phyloP scores from a whole-genome alignment of 2,113 vertebrate genomes.

The Dolichallabes microphthalmus region DNA sequence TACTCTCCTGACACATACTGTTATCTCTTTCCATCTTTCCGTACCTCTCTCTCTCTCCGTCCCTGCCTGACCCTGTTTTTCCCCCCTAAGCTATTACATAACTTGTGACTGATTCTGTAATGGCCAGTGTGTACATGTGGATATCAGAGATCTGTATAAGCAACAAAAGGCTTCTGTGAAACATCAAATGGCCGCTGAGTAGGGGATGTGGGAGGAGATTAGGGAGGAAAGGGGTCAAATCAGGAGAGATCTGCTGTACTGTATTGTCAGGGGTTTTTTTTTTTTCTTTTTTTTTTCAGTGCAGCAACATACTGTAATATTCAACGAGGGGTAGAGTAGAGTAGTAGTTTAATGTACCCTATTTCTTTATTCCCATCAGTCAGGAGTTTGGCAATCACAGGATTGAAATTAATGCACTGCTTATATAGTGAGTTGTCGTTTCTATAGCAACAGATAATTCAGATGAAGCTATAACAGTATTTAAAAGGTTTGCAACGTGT shows the following conservation, averaged over 20 bases:
- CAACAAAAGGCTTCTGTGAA: constrained; percentile 33
- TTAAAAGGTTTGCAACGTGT: not conserved
- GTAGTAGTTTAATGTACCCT: not conserved
- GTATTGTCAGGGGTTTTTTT: not conserved
- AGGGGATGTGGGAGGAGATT: constrained; percentile 17
- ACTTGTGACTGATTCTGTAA: constrained; percentile 63
- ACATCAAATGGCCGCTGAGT: constrained; percentile 35
- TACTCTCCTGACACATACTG: not conserved
- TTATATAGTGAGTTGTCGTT: not conserved
- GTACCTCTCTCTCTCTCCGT: constrained; percentile 39
- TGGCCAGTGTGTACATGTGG: constrained; percentile 44
- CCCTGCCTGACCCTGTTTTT: constrained; percentile 61
- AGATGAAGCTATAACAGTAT: not conserved
- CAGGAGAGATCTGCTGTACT: not conserved
- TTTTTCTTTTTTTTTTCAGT: no score
- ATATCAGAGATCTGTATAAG: constrained; percentile 45
- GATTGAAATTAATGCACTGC: not conserved
- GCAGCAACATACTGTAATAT: not conserved
- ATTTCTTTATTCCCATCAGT: not conserved
- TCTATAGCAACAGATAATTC: not conserved
- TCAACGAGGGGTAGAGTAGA: not conserved
- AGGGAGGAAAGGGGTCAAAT: constrained; percentile 3
- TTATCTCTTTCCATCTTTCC: constrained; percentile 24
- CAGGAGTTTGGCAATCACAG: not conserved
- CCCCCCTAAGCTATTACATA: constrained; percentile 61